Conservation (phyloP, 2,113 vertebrate genomes). For the Carollia perspicillata region DNA sequence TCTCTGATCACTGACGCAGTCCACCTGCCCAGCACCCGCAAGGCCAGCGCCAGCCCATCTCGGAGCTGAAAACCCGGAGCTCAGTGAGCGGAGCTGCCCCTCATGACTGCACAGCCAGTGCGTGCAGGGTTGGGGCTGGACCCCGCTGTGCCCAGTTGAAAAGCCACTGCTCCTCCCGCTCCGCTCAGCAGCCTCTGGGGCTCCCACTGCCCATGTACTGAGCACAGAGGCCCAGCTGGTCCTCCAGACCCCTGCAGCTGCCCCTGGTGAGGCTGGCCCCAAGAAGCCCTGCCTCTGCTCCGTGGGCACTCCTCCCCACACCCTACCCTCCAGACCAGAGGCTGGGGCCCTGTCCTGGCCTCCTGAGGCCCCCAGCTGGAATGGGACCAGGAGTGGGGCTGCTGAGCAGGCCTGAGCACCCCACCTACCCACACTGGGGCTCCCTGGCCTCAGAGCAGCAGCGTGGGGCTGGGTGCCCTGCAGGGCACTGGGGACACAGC, state of each 20-base stretch:
- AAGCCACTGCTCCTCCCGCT: rapidly evolving
- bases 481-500: no score
- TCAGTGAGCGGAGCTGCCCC: background rate
- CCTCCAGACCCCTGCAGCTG: background rate
- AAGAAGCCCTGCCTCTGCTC: no score
- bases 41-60: background rate
- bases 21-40: background rate
- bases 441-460: background rate
- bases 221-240: background rate
- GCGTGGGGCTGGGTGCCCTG: background rate
- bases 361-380: no score
- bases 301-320: background rate
- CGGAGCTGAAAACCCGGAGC: background rate
- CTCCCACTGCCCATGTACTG: background rate
- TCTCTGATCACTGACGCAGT: rapidly evolving
- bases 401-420: background rate
- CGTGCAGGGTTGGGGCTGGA: rapidly evolving
- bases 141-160: rapidly evolving
- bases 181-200: background rate
- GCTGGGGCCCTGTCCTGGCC: background rate
- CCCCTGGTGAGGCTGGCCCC: background rate
- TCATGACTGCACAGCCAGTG: rapidly evolving
- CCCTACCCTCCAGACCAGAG: background rate
- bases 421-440: background rate
- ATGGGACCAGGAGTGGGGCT: background rate